phyloP scores from a whole-genome alignment of 2,888 invertebrate species.

The Lordiphosa andalusiaca region DNA sequence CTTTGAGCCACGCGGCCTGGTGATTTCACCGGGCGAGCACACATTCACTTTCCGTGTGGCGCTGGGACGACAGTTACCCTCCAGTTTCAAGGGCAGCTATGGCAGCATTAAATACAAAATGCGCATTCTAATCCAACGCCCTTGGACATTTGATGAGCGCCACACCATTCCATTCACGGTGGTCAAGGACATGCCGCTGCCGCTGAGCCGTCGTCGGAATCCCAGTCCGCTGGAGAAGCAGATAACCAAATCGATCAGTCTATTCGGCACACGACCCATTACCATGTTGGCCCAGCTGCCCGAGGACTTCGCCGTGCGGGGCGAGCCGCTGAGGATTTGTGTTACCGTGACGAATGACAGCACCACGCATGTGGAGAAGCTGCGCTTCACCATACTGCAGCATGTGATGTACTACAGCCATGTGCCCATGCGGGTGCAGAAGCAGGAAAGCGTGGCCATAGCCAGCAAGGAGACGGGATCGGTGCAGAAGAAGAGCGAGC shows the following conservation, averaged over 20 bases:
- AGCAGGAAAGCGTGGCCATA: conserved; percentile 75
- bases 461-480: conserved; percentile 79
- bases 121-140: conserved; percentile 78
- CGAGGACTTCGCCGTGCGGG: conserved; percentile 73
- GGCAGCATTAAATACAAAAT: conserved; percentile 80
- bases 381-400: conserved; percentile 77
- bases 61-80: conserved; percentile 75
- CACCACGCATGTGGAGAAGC: conserved; percentile 78
- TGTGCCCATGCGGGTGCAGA: conserved; percentile 72
- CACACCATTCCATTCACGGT: conserved; percentile 77
- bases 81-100: conserved; percentile 77
- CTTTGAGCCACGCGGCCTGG: conserved; percentile 78
- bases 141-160: conserved; percentile 79
- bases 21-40: conserved; percentile 76
- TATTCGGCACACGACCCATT: conserved; percentile 78
- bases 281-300: conserved; percentile 77
- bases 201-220: conserved; percentile 56
- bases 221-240: conserved; percentile 72
- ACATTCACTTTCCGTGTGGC: conserved; percentile 75
- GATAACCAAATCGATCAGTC: conserved; percentile 76
- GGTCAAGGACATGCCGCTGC: conserved; percentile 74
- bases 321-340: conserved; percentile 75
- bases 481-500: conserved; percentile 78
- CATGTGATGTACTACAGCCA: conserved; percentile 76
- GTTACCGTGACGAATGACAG: conserved; percentile 79